These are phyloP conservation scores for Steinernema hermaphroditum DNA, from an alignment of 2,888 invertebrate species.

Conservation along the genomic window DNA sequence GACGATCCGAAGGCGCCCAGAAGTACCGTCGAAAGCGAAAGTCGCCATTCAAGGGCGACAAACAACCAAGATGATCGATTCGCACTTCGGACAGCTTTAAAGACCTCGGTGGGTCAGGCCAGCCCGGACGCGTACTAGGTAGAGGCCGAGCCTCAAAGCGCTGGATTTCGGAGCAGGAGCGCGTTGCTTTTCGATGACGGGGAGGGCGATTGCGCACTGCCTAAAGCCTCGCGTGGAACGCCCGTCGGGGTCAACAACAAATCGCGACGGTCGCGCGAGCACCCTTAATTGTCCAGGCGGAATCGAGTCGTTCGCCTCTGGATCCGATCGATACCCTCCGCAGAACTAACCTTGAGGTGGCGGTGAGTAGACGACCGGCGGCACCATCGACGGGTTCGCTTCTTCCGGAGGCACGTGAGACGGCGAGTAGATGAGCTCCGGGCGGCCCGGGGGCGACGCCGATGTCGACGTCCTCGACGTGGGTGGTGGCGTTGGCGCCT, in stretches of 20 bases:
- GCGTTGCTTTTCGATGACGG: too few species aligned
- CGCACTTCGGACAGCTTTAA: too few species aligned
- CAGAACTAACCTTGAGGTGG: constrained; percentile 12
- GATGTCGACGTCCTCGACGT: neutral
- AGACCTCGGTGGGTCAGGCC: too few species aligned
- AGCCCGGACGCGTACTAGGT: too few species aligned
- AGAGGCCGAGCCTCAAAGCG: too few species aligned
- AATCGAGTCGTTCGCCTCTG: constrained; percentile 8
- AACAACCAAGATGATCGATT: too few species aligned
- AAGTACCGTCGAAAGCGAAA: constrained; percentile 30
- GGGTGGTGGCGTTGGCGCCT: neutral
- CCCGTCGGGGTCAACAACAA: constrained; percentile 11
- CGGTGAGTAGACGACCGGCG: neutral
- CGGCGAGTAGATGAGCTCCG: constrained; percentile 14
- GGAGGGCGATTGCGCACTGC: neutral
- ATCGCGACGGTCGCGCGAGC: constrained; percentile 15
- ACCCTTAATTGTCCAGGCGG: constrained; percentile 26
- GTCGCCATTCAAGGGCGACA: constrained; percentile 11
- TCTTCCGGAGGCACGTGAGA: constrained; percentile 2
- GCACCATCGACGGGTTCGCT: neutral
- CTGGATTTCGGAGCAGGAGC: too few species aligned
- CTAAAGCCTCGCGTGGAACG: neutral
- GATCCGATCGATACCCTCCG: neutral
- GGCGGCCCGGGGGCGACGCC: neutral
- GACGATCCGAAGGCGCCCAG: constrained; percentile 1